Evolutionary conservation across 2,113 vertebrate genomes (phyloP).

Genomic region (Ploceus nigricollis): DNA sequence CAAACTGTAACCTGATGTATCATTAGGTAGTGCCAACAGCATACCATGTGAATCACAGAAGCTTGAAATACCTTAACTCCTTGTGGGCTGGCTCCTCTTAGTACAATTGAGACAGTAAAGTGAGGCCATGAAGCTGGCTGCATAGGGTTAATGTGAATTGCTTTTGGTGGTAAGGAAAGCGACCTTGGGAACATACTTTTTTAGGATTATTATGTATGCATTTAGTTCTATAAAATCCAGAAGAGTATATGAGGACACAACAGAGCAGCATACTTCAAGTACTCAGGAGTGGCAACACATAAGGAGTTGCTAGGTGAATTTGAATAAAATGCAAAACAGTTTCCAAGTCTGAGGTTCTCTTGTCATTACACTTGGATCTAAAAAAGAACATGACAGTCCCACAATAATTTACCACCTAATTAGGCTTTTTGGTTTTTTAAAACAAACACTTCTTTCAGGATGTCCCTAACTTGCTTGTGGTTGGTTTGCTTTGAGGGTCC

Average conservation of each 20-base stretch:
- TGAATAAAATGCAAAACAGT: neutral
- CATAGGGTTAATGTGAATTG: neutral
- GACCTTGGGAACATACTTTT: neutral
- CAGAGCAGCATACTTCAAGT: neutral
- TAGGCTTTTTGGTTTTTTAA: neutral
- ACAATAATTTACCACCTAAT: neutral
- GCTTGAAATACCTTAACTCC: neutral
- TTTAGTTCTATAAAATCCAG: neutral
- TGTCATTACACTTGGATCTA: neutral
- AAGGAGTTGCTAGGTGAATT: neutral
- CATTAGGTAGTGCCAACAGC: neutral
- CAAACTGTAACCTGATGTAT: constrained; percentile 27
- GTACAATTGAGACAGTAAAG: neutral
- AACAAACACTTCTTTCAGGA: neutral
- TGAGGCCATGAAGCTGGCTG: neutral
- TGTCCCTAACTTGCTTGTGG: neutral
- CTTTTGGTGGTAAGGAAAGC: neutral
- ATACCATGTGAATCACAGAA: neutral
- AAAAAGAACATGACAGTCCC: neutral
- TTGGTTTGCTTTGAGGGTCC: neutral
- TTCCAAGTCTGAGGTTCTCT: neutral
- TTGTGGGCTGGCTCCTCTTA: neutral
- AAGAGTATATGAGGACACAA: neutral
- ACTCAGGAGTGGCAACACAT: neutral
- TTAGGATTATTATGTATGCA: neutral